Evolutionary conservation across 1,140 invertebrate genomes (phyloP).

Genomic region (Batillaria attramentaria): DNA sequence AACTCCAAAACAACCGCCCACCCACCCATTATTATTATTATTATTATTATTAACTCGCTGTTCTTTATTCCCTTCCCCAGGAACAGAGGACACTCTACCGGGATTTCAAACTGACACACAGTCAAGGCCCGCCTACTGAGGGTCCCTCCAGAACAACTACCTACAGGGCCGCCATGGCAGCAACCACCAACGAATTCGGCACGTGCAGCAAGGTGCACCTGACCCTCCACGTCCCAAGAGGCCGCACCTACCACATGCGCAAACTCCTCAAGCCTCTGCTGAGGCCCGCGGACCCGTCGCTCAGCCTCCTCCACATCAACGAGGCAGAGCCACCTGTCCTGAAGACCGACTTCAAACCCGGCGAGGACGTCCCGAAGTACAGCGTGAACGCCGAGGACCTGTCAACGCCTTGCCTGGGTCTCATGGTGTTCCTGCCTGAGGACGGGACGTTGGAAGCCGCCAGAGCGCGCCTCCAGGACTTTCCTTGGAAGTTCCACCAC

Average conservation of each 20-base stretch:
- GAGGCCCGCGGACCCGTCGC: constrained; percentile 5
- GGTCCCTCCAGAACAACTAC: too few relatives aligned
- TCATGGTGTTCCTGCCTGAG: constrained; percentile 55
- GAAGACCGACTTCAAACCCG: neutral
- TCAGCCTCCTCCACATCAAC: constrained; percentile 17
- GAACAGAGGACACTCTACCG: too few relatives aligned
- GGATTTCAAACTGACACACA: too few relatives aligned
- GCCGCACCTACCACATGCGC: constrained; percentile 6
- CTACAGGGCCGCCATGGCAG: too few relatives aligned
- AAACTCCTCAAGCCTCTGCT: constrained; percentile 25
- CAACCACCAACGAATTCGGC: neutral
- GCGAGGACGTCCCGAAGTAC: constrained; percentile 18
- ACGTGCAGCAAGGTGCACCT: constrained; percentile 19
- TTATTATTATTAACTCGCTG: too few relatives aligned
- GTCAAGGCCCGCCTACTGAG: too few relatives aligned
- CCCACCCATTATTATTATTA: too few relatives aligned
- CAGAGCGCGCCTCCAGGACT: constrained; percentile 30
- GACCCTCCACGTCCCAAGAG: constrained; percentile 20
- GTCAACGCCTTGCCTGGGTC: constrained; percentile 44
- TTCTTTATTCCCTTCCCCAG: too few relatives aligned
- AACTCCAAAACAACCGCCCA: too few relatives aligned
- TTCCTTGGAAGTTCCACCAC: constrained; percentile 58
- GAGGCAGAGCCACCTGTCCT: constrained; percentile 4
- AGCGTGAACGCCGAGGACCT: constrained; percentile 17
- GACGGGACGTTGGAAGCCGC: constrained; percentile 37